Percentiles rank a stretch among this genome's conserved stretches.
Evolutionary conservation across 2,797 vertebrate species (phyloP).

Genomic region (Peromyscus attwateri): DNA sequence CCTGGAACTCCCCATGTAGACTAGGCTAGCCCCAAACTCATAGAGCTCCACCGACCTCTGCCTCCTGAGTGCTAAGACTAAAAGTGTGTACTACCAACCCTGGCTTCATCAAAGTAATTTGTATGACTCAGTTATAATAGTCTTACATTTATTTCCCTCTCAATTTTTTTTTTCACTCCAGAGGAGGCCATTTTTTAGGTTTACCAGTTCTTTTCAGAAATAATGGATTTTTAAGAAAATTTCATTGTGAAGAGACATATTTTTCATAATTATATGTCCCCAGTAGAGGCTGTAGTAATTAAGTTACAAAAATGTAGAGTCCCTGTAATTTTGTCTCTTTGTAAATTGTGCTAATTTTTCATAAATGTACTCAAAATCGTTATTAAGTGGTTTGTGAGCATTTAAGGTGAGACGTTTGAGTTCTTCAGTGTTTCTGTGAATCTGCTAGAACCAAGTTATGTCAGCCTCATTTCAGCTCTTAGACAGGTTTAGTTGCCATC

Average conservation of each 20-base stretch:
- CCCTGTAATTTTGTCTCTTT: conserved; percentile 13
- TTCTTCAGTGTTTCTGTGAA: neutral
- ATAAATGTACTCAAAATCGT: conserved; percentile 49
- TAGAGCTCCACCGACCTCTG: neutral
- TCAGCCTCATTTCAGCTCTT: conserved; percentile 19
- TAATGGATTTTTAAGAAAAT: conserved; percentile 56
- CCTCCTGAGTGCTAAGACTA: neutral
- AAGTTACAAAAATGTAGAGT: neutral
- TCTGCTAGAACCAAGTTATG: conserved; percentile 39
- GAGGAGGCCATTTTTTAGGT: neutral
- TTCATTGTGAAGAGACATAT: neutral
- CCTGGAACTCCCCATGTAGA: too few relatives aligned
- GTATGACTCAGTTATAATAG: conserved; percentile 26
- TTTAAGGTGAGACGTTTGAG: conserved; percentile 13
- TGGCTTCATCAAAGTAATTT: conserved; percentile 15
- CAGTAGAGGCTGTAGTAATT: conserved; percentile 23
- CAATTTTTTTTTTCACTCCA: neutral
- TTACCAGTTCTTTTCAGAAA: conserved; percentile 12
- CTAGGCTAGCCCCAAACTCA: neutral
- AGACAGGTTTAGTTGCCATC: conserved; percentile 14
- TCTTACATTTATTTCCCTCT: conserved; percentile 39
- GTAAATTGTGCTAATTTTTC: conserved; percentile 62
- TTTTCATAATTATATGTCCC: conserved; percentile 23
- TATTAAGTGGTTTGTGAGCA: conserved; percentile 44
- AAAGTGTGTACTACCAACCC: neutral